Base-by-base conservation (phyloP, 1,140 invertebrate species). In the Lasaia peninsularis region DNA sequence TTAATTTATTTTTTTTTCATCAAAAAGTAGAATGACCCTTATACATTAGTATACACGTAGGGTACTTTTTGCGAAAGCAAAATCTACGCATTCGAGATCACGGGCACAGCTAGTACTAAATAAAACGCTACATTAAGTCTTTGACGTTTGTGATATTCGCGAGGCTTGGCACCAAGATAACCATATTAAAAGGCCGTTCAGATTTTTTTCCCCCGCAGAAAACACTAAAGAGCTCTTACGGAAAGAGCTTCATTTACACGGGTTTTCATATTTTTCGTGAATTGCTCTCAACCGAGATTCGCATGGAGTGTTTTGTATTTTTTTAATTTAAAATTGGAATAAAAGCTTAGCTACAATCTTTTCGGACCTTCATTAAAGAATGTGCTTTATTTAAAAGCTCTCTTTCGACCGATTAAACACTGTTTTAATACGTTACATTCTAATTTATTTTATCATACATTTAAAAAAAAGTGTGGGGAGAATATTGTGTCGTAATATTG, bases 241-340 rank as follows among this genome's bases (percentile, higher is more conserved):
- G 32, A 33, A 65, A 65, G 50, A 57, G 40, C 51, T 65, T 64
- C 58, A 64, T 64, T 64, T 60, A 64, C 62, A 60, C 62, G 55
- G 62, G 11, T 57, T 64, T 60, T 57, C 54, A 54, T 60, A 58
- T 57, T 64, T 64, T 52, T 56, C 28, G 58, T 50, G 54, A 33
- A 60, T 57, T 64, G 54, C 58, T 37, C 60, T 65, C 56, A 54
- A 44, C 51, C 21, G 49, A 34, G 28, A 54, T 58, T 58, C 53
- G 37, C 56, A 52, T 52, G 51, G 31, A 40, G 20, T 53, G 50
- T 62, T 48, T 48, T 21, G 40, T 48, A 48, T 48, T 48, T 48
- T 48, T 44, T 44, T 44, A 44, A 44, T 44, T 21, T 44, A 21
- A 44, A 44, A 11, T 11, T 44, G 40, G 14, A 21, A 21, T 20